A percentile compares a stretch with the other conserved stretches of the same genome.
Conservation (phyloP, 2,113 vertebrate genomes). For the Indicator indicator region DNA sequence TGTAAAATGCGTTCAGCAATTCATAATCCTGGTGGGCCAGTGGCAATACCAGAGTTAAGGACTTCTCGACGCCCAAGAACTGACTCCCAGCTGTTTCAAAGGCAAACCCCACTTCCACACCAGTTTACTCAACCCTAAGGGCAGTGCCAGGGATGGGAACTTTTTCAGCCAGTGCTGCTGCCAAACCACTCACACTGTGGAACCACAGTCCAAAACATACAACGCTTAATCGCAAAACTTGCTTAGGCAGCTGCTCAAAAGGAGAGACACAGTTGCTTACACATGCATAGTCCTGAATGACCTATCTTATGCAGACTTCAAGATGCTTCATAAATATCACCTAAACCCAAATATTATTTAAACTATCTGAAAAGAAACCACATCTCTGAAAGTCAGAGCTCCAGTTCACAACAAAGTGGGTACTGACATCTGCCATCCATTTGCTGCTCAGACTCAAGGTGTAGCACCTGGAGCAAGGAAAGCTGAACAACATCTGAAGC, state of each 20-base stretch:
- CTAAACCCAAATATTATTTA: constrained; percentile 36
- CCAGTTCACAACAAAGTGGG: neutral
- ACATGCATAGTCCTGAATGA: constrained; percentile 9
- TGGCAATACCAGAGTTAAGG: neutral
- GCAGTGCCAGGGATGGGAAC: neutral
- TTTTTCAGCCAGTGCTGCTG: neutral
- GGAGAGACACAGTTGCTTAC: constrained; percentile 29
- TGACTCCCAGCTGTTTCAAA: neutral
- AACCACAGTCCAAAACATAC: constrained; percentile 30
- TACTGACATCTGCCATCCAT: neutral
- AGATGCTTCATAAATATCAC: constrained; percentile 22
- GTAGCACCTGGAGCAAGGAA: neutral
- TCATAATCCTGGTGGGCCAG: neutral
- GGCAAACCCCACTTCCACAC: neutral
- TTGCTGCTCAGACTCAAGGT: neutral
- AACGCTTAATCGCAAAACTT: neutral
- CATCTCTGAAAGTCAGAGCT: neutral
- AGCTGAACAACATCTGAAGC: neutral
- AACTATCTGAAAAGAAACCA: neutral
- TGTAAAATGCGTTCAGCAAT: neutral
- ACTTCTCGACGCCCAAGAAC: neutral
- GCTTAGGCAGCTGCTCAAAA: constrained; percentile 64
- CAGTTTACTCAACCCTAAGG: neutral
- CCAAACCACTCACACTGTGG: neutral
- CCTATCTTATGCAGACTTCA: neutral